Conservation (phyloP, 2,113 vertebrate species). For the Oryzias javanicus region DNA sequence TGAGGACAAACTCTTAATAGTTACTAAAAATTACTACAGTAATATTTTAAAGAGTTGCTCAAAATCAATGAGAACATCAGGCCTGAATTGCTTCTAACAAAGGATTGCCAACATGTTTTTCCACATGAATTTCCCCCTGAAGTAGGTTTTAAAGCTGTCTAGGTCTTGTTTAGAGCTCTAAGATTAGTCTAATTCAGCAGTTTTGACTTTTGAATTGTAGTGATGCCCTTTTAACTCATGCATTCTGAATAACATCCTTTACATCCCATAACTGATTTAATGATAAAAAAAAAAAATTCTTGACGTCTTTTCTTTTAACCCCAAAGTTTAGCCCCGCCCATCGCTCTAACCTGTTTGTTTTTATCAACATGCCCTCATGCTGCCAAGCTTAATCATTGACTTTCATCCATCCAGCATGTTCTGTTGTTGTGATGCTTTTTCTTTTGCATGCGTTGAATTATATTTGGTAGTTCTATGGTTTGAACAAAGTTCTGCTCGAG, state of each 20-base stretch:
- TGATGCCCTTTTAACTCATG: conserved; percentile 19
- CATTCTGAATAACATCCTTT: conserved; percentile 9
- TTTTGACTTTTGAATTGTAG: conserved; percentile 17
- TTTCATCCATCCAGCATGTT: conserved; percentile 43
- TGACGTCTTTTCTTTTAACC: conserved; percentile 9
- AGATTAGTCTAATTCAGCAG: background rate
- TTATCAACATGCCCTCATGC: conserved; percentile 20
- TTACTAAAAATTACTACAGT: too few relatives aligned
- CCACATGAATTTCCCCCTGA: background rate
- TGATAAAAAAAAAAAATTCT: background rate
- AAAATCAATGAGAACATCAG: too few relatives aligned
- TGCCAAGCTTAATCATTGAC: conserved; percentile 4
- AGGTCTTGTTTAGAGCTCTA: conserved; percentile 14
- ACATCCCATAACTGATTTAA: conserved; percentile 1
- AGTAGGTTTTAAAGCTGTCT: conserved; percentile 22
- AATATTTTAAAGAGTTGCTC: too few relatives aligned
- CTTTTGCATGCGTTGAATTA: conserved; percentile 26
- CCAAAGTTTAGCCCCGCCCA: background rate
- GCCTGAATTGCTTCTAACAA: too few relatives aligned
- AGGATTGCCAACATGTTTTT: too few relatives aligned
- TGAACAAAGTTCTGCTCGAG: conserved; percentile 15
- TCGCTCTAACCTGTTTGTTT: conserved; percentile 10
- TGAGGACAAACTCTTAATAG: too few relatives aligned
- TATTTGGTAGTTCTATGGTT: conserved; percentile 27
- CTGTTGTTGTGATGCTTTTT: conserved; percentile 20